Conservation (phyloP, 2,888 invertebrate species). For the Spilarctia lutea region DNA sequence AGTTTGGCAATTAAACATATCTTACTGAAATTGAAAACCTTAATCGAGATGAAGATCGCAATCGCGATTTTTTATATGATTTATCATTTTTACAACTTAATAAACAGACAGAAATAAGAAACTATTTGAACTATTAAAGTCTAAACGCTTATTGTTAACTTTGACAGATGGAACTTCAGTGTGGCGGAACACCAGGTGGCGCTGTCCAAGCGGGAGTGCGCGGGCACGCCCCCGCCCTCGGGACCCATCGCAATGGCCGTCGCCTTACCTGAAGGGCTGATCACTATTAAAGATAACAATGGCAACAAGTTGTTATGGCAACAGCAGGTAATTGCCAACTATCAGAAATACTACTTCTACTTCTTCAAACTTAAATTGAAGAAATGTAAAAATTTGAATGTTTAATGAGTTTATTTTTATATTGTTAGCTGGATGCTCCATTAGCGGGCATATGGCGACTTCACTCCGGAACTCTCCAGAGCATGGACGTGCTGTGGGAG, state of each 20-base stretch:
- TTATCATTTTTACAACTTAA: too few species aligned
- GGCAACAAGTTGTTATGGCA: slow-evolving; percentile 90
- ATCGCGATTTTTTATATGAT: neutral
- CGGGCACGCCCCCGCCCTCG: slow-evolving; percentile 87
- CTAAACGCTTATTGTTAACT: neutral
- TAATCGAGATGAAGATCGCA: too few species aligned
- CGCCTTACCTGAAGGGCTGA: slow-evolving; percentile 93
- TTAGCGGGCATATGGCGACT: slow-evolving; percentile 96
- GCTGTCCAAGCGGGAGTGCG: slow-evolving; percentile 83
- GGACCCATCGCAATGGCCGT: slow-evolving; percentile 90
- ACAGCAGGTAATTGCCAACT: slow-evolving; percentile 87
- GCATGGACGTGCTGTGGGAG: slow-evolving; percentile 91
- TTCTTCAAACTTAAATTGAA: neutral
- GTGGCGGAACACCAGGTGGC: slow-evolving; percentile 95
- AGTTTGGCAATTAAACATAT: too few species aligned
- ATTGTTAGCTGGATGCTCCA: slow-evolving; percentile 91
- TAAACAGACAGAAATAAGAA: too few species aligned
- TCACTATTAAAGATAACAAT: slow-evolving; percentile 88
- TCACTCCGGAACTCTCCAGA: slow-evolving; percentile 88
- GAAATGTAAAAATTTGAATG: neutral
- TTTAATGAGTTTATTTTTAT: neutral
- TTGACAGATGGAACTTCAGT: slow-evolving; percentile 96
- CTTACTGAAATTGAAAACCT: too few species aligned
- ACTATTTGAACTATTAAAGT: neutral
- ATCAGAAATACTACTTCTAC: neutral